Percentiles rank a stretch among this genome's conserved stretches.
Evolutionary conservation across 2,113 vertebrate genomes (phyloP).

Genomic region (Trogon surrucura): DNA sequence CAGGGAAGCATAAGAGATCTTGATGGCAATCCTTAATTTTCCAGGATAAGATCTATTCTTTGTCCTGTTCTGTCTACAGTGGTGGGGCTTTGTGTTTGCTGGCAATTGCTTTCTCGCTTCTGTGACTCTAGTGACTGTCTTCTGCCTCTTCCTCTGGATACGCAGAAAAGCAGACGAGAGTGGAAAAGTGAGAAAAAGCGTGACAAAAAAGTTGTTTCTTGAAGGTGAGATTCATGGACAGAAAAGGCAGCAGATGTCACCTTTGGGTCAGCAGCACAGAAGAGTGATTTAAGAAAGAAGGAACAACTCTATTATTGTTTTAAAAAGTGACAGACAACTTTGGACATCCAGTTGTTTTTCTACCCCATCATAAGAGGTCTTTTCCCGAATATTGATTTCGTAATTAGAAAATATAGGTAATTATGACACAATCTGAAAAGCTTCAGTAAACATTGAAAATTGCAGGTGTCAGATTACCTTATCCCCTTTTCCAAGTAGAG

Average conservation of each 20-base stretch:
- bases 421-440: not conserved
- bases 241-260: conserved; percentile 24
- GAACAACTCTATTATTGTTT: conserved; percentile 21
- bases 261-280: not conserved
- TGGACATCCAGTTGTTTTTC: not conserved
- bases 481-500: not conserved
- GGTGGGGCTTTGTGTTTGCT: not conserved
- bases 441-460: conserved; percentile 4
- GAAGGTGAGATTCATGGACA: not conserved
- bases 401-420: conserved; percentile 21
- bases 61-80: not conserved
- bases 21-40: not conserved
- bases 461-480: not conserved
- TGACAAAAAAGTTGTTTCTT: conserved; percentile 25
- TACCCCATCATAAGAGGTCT: not conserved
- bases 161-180: conserved; percentile 2
- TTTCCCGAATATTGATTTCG: not conserved
- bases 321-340: not conserved
- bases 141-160: not conserved
- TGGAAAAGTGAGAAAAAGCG: conserved; percentile 46
- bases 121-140: not conserved
- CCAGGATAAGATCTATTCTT: not conserved
- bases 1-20: not conserved
- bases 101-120: not conserved
- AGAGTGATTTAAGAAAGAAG: not conserved